phyloP scores from a whole-genome alignment of 2,888 invertebrate species.

The Hirtodrosophila duncani region DNA sequence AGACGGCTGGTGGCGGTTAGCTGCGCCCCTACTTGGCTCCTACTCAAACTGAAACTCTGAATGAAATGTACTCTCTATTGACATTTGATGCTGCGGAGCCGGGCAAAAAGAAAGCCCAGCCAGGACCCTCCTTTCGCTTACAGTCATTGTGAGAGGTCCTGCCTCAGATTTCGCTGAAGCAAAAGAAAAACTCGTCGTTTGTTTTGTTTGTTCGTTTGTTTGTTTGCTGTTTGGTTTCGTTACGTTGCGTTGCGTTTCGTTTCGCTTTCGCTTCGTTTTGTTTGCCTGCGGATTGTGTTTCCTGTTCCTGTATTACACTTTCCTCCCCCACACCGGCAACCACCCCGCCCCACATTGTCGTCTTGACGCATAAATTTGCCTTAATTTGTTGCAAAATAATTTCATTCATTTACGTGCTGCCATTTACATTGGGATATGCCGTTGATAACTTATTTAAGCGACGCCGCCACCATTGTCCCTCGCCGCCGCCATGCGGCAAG shows the following conservation, averaged over 20 bases:
- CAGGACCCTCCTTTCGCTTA: conserved; percentile 15
- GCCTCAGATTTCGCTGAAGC: conserved; percentile 55
- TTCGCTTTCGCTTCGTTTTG: conserved; percentile 32
- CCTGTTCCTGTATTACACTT: conserved; percentile 20
- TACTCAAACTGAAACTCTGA: no score
- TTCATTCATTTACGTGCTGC: conserved; percentile 74
- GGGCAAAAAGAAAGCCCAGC: conserved; percentile 10
- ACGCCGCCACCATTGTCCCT: no score
- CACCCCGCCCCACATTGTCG: conserved; percentile 27
- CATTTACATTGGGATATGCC: conserved; percentile 55
- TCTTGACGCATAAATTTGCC: conserved; percentile 70
- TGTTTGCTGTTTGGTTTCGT: conserved; percentile 29
- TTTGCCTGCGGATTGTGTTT: conserved; percentile 41
- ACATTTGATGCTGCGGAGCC: conserved; percentile 59
- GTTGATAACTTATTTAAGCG: conserved; percentile 74
- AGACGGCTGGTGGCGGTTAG: conserved; percentile 17
- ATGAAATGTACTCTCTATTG: conserved; percentile 72
- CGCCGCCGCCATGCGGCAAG: no score
- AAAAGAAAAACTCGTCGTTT: conserved; percentile 40
- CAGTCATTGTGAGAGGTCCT: conserved; percentile 49
- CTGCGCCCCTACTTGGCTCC: conserved; percentile 41
- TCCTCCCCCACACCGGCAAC: not conserved
- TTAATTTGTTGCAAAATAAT: conserved; percentile 74
- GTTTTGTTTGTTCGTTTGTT: conserved; percentile 42
- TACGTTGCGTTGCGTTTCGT: conserved; percentile 21